These are phyloP conservation scores for Morinoia aosen DNA, from an alignment of 2,888 invertebrate genomes.

Conservation along the genomic window DNA sequence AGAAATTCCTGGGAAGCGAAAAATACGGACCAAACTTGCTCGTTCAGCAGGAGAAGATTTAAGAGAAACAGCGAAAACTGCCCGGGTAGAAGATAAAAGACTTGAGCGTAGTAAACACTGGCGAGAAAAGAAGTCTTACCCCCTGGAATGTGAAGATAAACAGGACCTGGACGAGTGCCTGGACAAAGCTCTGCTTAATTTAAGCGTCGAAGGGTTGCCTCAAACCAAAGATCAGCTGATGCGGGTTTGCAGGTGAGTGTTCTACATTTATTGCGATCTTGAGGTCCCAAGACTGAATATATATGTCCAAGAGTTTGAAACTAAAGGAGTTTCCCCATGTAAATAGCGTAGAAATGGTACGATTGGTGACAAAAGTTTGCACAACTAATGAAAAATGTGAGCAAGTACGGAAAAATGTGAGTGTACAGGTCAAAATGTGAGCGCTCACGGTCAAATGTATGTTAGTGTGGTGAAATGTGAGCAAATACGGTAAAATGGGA, in stretches of 20 bases:
- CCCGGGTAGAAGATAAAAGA: neutral
- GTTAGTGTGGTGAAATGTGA: no score
- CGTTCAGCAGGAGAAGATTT: neutral
- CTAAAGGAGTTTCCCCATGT: no score
- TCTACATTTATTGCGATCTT: neutral
- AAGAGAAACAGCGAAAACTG: neutral
- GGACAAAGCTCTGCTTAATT: constrained; percentile 52
- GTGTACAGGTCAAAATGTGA: no score
- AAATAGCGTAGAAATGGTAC: no score
- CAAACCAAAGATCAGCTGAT: constrained; percentile 35
- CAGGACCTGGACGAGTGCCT: constrained; percentile 56
- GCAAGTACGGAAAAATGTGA: no score
- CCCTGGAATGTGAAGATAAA: constrained; percentile 44
- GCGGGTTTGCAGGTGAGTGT: neutral
- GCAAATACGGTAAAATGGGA: no score
- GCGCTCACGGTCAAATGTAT: no score
- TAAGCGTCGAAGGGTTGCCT: constrained; percentile 52
- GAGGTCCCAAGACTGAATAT: no score
- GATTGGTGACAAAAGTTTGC: no score
- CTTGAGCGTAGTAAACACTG: neutral
- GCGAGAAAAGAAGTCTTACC: neutral
- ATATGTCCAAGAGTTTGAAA: no score
- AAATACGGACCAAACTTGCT: neutral
- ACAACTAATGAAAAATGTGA: no score
- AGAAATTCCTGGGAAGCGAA: neutral